phyloP scores from a whole-genome alignment of 2,113 vertebrate species.

The Alosa alosa region DNA sequence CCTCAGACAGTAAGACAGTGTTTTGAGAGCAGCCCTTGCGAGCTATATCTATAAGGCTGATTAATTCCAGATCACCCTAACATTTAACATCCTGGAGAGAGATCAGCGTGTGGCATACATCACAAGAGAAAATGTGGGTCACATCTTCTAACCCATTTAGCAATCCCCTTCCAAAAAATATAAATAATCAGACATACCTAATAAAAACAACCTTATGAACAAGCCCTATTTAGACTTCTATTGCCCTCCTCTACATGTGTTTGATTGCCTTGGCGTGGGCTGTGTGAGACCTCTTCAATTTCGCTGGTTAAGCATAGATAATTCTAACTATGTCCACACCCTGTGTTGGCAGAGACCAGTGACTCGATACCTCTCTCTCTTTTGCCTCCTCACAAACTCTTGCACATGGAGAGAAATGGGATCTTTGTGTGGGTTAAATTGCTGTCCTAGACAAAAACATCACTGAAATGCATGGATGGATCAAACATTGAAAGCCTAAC shows the following conservation, averaged over 20 bases:
- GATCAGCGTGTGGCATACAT: not conserved
- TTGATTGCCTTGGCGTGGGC: not conserved
- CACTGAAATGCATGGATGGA: not conserved
- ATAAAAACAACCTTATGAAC: not conserved
- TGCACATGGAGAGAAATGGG: not conserved
- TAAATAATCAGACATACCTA: not conserved
- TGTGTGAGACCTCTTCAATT: not conserved
- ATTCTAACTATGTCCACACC: not conserved
- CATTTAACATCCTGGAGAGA: too few relatives aligned
- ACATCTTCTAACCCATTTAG: not conserved
- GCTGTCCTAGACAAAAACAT: not conserved
- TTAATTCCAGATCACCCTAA: not conserved
- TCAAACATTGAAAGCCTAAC: not conserved
- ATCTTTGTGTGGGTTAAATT: not conserved
- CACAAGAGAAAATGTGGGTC: not conserved
- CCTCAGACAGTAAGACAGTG: not conserved
- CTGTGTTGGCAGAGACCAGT: not conserved
- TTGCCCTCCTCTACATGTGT: not conserved
- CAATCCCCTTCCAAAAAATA: not conserved
- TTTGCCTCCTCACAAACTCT: not conserved
- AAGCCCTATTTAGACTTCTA: not conserved
- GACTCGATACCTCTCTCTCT: not conserved
- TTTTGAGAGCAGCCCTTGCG: not conserved
- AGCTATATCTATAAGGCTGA: not conserved
- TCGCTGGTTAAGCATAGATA: not conserved